Base-by-base conservation (phyloP, 1,140 invertebrate species). In the Bombus polaris region DNA sequence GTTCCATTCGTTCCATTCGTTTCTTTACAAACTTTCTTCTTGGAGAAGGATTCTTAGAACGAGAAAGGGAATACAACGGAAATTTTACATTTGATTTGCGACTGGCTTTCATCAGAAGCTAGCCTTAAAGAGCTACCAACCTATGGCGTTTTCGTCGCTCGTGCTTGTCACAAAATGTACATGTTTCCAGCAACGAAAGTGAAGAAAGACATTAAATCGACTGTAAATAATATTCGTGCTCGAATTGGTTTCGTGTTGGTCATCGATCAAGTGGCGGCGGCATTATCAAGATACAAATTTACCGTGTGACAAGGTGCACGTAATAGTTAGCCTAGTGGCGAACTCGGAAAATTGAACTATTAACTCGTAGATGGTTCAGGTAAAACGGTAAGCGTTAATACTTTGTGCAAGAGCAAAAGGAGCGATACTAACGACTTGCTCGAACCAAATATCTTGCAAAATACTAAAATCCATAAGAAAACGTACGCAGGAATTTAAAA, bases 61-160 rank as follows among this genome's bases (percentile, higher is more conserved):
- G 15, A 37, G 9, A 18, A 68, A 68, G 9, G 59, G 2, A 62
- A n/a, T 12, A n/a, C 28, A n/a, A n/a, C 25, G 9, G 57, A n/a
- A 13, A n/a, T n/a, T 62, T 62, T 62, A 13, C 59, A 4, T 66
- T 32, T 6, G 4, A n/a, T 32, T 18, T 6, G 62, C 1, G 4
- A 32, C 62, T 9, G n/a, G 0, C 0, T n/a, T 62, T n/a, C 12
- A 0, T n/a, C 28, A 1, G 59, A 62, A n/a, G 10, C 28, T 4
- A 3, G 12, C 28, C 59, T 4, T 28, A 62, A 62, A 62, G 28
- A n/a, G 59, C 8, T 12, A 28, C 5, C 62, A 47, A 6, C 1
- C 18, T 53, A 6, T 22, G 18, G 18, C 18, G 5, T 22, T 22
- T 18, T 53, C 18, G 47, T 53, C 47, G 47, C 47, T 53, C 47